A percentile compares a stretch with the other conserved stretches of the same genome.
Conservation (phyloP, 92 coral and sea anemone species). For the Bergia puertoricense region DNA sequence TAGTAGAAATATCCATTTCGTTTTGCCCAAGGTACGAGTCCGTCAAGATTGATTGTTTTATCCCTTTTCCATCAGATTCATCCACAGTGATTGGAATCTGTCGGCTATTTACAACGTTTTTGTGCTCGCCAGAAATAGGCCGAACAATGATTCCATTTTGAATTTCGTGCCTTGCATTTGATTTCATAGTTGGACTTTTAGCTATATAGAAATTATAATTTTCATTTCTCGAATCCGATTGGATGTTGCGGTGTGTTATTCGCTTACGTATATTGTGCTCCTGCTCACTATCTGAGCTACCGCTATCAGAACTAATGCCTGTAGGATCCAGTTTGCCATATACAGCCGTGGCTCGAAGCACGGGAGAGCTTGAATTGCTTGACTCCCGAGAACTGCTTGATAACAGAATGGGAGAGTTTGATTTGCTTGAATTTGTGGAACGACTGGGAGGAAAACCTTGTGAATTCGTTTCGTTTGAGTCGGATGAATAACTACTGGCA, state of each 20-base stretch:
- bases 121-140: not conserved
- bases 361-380: constrained; percentile 28
- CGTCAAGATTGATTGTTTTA: not conserved
- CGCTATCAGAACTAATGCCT: constrained; percentile 9
- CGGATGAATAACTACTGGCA: not conserved
- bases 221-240: not conserved
- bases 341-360: not conserved
- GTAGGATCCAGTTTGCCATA: not conserved
- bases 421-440: constrained; percentile 24
- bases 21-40: not conserved
- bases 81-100: not conserved
- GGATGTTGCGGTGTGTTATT: not conserved
- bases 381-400: constrained; percentile 37
- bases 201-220: not conserved
- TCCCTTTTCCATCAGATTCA: not conserved
- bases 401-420: constrained; percentile 20
- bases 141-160: not conserved
- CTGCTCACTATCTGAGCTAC: constrained; percentile 32
- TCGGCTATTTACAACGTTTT: not conserved
- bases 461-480: not conserved
- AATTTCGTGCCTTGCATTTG: not conserved
- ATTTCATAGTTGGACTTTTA: constrained; percentile 1
- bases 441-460: not conserved
- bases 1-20: not conserved
- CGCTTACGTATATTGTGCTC: not conserved